Base-by-base conservation (phyloP, 2,113 vertebrate genomes). In the Ifrita kowaldi region DNA sequence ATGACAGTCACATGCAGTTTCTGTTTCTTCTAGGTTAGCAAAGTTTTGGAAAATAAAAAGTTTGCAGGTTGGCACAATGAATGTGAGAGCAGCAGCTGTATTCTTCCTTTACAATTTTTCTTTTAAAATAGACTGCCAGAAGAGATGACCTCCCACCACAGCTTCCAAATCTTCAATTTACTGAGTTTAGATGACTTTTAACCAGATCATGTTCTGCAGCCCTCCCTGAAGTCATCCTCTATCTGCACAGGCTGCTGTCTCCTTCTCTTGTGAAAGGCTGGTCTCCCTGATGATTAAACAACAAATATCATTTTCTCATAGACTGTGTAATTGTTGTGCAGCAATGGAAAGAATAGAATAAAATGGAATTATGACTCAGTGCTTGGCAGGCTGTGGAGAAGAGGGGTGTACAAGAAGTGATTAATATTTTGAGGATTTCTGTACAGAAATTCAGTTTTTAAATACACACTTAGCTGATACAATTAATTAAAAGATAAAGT, bases 401-500 rank as follows among this genome's bases (percentile, higher is more conserved):
- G 87, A 94, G 67, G 67, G 82, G 53, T 84, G 63, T 84, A 47
- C 7, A 33, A 96, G 56, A 92, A 90, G 15, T 79, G 83, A 93
- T 93, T 90, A 91, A 93, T 89, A 84, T 89, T 69, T 95, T 93
- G 77, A 88, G 84, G 73, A 93, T 95, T 96, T 97, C 85, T 83
- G 77, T 8, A 16, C 65, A 91, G 79, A 90, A 94, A 89, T 94
- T 92, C 82, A 55, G 89, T 93, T 95, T 97, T 93, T 94, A 97
- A 96, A 95, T 88, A 91, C 27, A 89, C 65, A 86, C 57, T 92
- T 89, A 95, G 95, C 69, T 94, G 93, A 94, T 97, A 97, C 75
- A 89, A 95, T 90, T 98, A 97, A 97, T 97, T 97, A 95, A 96
- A 96, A 96, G 89, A 96, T 97, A 96, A 93, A 88, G 60, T 84